These are phyloP conservation scores for Holothuria glaberrima DNA, from an alignment of 35 echinoderm and acorn worm species.

Conservation along the genomic window DNA sequence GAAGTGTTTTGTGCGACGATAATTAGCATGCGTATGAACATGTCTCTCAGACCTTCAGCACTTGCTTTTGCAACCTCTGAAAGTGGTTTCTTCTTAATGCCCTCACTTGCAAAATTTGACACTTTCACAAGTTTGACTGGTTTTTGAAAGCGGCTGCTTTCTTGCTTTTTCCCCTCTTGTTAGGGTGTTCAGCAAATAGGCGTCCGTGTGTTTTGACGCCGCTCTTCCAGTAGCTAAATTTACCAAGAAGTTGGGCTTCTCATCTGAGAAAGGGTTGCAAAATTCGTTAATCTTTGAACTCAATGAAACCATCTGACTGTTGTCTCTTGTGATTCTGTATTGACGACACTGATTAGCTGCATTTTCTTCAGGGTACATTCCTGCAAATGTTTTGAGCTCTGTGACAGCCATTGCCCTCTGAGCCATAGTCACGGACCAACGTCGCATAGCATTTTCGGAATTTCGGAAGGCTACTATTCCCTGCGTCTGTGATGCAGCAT, in stretches of 20 bases:
- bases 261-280: too few relatives aligned
- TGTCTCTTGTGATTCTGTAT: too few relatives aligned
- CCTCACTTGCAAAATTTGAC: too few relatives aligned
- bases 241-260: too few relatives aligned
- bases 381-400: constrained; percentile 55
- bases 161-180: constrained; percentile 57
- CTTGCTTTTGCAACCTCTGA: not conserved
- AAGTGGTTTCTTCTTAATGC: too few relatives aligned
- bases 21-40: constrained; percentile 60
- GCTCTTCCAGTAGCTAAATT: too few relatives aligned
- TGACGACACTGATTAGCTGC: too few relatives aligned
- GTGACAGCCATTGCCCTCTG: constrained; percentile 64
- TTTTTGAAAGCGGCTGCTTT: too few relatives aligned
- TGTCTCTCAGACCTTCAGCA: constrained; percentile 61
- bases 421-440: constrained; percentile 61
- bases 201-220: constrained; percentile 48
- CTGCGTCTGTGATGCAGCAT: constrained; percentile 62
- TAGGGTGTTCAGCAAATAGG: constrained; percentile 41
- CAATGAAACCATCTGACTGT: too few relatives aligned
- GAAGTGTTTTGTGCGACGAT: constrained; percentile 58
- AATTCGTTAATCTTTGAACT: too few relatives aligned
- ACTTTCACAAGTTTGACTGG: too few relatives aligned
- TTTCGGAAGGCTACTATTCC: constrained; percentile 68
- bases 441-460: constrained; percentile 41
- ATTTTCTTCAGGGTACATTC: constrained; percentile 60